Evolutionary conservation across 2,888 invertebrate genomes (phyloP).

Genomic region (Thymelicus lineola): DNA sequence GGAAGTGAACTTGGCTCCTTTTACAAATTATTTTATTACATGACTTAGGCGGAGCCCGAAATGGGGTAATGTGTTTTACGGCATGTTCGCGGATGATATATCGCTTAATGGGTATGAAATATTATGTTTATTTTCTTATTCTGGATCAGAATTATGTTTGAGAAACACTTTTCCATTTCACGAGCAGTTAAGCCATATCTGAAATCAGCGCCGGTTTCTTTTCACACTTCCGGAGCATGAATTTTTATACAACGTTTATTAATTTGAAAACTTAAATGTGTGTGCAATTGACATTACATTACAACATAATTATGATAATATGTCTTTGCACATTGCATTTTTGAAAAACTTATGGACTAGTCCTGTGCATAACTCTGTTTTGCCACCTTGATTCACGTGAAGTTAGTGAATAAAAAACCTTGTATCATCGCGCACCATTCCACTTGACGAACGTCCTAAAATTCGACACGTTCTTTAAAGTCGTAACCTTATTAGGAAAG

Average conservation of each 20-base stretch:
- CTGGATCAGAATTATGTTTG: constrained; percentile 8
- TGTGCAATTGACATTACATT: too few relatives aligned
- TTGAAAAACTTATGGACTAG: too few relatives aligned
- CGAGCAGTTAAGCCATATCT: background rate
- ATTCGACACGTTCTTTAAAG: background rate
- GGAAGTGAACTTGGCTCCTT: constrained; percentile 20
- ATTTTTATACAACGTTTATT: background rate
- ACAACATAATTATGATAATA: too few relatives aligned
- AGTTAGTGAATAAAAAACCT: too few relatives aligned
- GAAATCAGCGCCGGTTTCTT: background rate
- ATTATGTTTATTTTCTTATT: constrained; percentile 28
- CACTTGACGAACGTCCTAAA: background rate
- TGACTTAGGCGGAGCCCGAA: constrained; percentile 28
- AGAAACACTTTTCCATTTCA: constrained; percentile 12
- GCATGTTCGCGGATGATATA: constrained; percentile 31
- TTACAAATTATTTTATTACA: constrained; percentile 36
- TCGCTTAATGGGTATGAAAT: constrained; percentile 26
- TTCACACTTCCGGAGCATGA: background rate
- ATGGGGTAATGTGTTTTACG: constrained; percentile 14
- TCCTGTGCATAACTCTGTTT: too few relatives aligned
- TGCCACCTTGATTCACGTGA: too few relatives aligned
- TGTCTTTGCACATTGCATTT: too few relatives aligned
- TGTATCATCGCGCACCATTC: too few relatives aligned
- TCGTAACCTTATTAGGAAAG: constrained; percentile 17
- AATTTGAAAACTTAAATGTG: too few relatives aligned